These are phyloP conservation scores for Shargacucullia verbasci DNA, from an alignment of 2,888 invertebrate species.

Conservation along the genomic window DNA sequence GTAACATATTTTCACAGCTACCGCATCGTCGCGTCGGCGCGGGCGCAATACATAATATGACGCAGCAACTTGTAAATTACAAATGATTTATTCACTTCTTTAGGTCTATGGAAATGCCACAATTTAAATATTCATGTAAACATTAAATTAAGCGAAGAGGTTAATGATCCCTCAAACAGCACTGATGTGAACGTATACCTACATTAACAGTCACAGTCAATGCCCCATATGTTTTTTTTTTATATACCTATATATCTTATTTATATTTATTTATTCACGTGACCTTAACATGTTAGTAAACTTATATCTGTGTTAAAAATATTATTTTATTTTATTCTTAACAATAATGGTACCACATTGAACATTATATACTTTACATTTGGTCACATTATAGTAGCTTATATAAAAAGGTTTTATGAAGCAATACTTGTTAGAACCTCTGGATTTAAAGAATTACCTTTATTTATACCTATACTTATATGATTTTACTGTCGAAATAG, in stretches of 20 bases:
- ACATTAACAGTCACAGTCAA: not conserved
- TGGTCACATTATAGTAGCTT: too few relatives aligned
- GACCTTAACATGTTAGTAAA: too few relatives aligned
- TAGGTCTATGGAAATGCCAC: constrained; percentile 29
- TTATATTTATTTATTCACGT: not conserved
- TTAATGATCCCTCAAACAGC: constrained; percentile 21
- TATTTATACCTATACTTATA: too few relatives aligned
- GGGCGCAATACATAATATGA: constrained; percentile 20
- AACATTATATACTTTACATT: too few relatives aligned
- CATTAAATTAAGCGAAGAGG: constrained; percentile 26
- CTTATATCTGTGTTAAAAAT: too few relatives aligned
- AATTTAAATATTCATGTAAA: constrained; percentile 39
- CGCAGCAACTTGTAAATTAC: constrained; percentile 45
- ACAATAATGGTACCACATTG: too few relatives aligned
- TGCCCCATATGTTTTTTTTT: not conserved
- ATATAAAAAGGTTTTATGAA: too few relatives aligned
- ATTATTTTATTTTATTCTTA: too few relatives aligned
- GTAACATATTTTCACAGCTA: not conserved
- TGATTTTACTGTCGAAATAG: too few relatives aligned
- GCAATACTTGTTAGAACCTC: too few relatives aligned
- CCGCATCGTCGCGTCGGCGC: not conserved
- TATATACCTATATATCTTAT: too few relatives aligned
- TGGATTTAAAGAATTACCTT: too few relatives aligned
- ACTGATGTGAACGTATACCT: constrained; percentile 10
- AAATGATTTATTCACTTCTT: constrained; percentile 13